A percentile compares a stretch with the other conserved stretches of the same genome.
These are phyloP conservation scores for Acanthurus tractus DNA, from an alignment of 2,797 vertebrate species.

Conservation along the genomic window DNA sequence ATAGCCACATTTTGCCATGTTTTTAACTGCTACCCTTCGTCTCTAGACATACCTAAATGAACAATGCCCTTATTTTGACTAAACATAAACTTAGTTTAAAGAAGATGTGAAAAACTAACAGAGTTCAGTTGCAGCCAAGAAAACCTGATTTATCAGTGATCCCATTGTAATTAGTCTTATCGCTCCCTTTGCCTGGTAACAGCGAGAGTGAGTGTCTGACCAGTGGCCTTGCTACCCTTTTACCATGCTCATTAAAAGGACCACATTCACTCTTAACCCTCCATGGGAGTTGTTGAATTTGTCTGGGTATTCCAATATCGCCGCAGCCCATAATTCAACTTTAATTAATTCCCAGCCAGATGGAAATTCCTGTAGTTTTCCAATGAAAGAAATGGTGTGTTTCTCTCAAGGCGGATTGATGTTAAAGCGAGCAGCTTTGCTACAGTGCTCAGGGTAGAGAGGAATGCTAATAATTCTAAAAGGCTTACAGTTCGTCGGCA, in stretches of 20 bases:
- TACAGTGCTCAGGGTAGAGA: constrained; percentile 82
- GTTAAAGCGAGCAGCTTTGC: constrained; percentile 79
- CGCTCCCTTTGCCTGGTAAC: constrained; percentile 21
- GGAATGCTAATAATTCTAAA: constrained; percentile 89
- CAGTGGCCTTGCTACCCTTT: constrained; percentile 40
- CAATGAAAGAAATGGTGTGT: constrained; percentile 78
- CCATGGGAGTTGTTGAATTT: constrained; percentile 69
- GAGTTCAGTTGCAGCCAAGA: constrained; percentile 8
- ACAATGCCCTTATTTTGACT: background rate
- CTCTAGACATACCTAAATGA: background rate
- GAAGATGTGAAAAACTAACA: background rate
- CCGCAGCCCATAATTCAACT: constrained; percentile 85
- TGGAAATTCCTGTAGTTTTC: constrained; percentile 81
- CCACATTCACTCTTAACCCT: constrained; percentile 61
- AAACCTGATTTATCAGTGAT: constrained; percentile 19
- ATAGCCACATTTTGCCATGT: background rate
- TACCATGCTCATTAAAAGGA: constrained; percentile 48
- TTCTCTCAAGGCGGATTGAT: constrained; percentile 74
- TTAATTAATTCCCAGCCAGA: constrained; percentile 87
- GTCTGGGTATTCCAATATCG: constrained; percentile 72
- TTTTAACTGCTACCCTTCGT: background rate
- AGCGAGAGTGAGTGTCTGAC: constrained; percentile 26
- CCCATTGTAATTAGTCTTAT: constrained; percentile 29
- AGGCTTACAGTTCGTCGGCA: constrained; percentile 86
- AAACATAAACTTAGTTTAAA: background rate